Base-by-base conservation (phyloP, 2,797 vertebrate species). In the Syncerus caffer region DNA sequence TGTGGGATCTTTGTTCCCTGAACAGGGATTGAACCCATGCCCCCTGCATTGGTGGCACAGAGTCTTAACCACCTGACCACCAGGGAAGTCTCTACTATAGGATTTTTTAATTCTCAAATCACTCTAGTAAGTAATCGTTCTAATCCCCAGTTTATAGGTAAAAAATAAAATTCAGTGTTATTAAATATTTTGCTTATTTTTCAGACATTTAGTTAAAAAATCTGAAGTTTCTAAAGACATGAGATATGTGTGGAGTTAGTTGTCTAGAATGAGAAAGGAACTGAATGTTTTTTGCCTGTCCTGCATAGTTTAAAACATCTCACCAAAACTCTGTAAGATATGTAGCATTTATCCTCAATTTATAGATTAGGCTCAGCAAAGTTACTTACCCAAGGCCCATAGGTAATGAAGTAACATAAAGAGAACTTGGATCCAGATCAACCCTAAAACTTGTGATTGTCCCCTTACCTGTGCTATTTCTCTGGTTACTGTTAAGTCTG, bases 121-220 rank as follows among this genome's bases (percentile, higher is more conserved):
- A 90, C 15, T 42, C 23, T 76, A 50, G 53, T 25, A 53, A 80
- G 2, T 85, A 91, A 86, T 83, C 76, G 27, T 92, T 64, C 15
- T 89, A 74, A 92, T 53, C 29, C 23, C 15, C 10, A 67, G 27
- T 88, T 93, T 92, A 96, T 4, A 90, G 23, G 87, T 80, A 84
- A 94, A 84, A 93, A 96, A 89, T 80, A 27, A 88, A 17, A 95
- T 57, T 91, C 21, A 82, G 42, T 58, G 27, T 45, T 83, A 60
- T 47, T 89, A 92, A 89, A n/a, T 71, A 79, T 95, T 92, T 93
- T 86, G n/a, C 14, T 42, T 85, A 55, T 64, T 94, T 97, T 95
- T 95, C 25, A 84, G 82, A 89, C 3, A 1, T 58, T 91, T 83
- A 83, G 3, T 91, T 97, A 2, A 93, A 96, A 93, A 79, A 60